A percentile compares a stretch with the other conserved stretches of the same genome.
Conservation (phyloP, 2,113 vertebrate genomes). For the Ranitomeya variabilis region DNA sequence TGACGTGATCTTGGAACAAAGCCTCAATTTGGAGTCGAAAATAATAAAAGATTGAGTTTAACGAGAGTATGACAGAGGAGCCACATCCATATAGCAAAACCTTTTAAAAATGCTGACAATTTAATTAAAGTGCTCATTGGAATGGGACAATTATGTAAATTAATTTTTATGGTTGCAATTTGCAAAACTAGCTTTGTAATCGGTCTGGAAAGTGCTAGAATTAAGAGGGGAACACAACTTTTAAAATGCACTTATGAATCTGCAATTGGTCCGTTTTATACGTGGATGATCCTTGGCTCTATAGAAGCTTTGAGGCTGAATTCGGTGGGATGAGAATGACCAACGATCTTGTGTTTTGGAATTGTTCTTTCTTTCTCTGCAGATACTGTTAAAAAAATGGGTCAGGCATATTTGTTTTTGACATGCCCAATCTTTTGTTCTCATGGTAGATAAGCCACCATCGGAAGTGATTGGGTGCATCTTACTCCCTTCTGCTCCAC, state of each 20-base stretch:
- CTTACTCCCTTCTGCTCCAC: too few species aligned
- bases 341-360: too few species aligned
- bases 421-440: too few species aligned
- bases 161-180: slow-evolving; percentile 60
- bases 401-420: too few species aligned
- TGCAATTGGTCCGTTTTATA: too few species aligned
- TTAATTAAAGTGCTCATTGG: slow-evolving; percentile 68
- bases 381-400: too few species aligned
- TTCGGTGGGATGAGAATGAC: too few species aligned
- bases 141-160: slow-evolving; percentile 60
- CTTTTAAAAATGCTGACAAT: slow-evolving; percentile 63
- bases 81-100: slow-evolving; percentile 60
- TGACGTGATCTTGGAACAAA: slow-evolving; percentile 66
- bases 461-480: too few species aligned
- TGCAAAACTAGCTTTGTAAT: slow-evolving; percentile 61
- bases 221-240: neutral
- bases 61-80: slow-evolving; percentile 60
- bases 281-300: too few species aligned
- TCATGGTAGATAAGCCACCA: too few species aligned
- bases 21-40: slow-evolving; percentile 60
- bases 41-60: slow-evolving; percentile 67
- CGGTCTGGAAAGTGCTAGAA: neutral
- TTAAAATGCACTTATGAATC: neutral
- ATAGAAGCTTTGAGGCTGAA: too few species aligned
- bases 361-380: too few species aligned